Base-by-base conservation (phyloP, 2,113 vertebrate genomes). In the Salminus brasiliensis region DNA sequence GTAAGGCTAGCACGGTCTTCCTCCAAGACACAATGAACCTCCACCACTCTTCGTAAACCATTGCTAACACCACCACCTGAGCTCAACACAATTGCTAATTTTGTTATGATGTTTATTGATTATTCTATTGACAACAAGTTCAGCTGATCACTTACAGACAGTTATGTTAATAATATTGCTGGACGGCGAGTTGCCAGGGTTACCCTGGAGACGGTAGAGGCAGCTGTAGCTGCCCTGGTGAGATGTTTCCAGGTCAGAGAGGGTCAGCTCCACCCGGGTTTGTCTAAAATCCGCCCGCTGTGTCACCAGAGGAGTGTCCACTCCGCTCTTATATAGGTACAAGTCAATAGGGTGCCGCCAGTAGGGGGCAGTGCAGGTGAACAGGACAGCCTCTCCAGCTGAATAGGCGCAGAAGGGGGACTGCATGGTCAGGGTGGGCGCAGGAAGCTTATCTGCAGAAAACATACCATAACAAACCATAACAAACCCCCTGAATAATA, bases 211-310 rank as follows among this genome's bases (percentile, higher is more conserved):
- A 65, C 87, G 90, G 80, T 93, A 93, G 25, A 86, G 67, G 82
- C 93, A 94, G 65, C 88, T 91, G 79, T 93, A 94, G 84, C 90
- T 93, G 84, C 92, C 91, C 83, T 94, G 91, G 75, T 93, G 90
- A 41, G 86, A 87, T 3, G 82, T 83, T 76, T 93, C 90, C 45
- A 92, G 63, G 68, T 92, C 89, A 0, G 90, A 88, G 60, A 94
- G 76, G 0, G 87, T 92, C 72, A 94, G 84, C 78, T 91, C 91
- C 65, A 89, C 91, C 1, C 57, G 80, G 34, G 81, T 78, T 76
- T 92, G 91, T 36, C 83, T 82, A 45, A 87, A 87, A n/a, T 90
- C 91, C 0, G 87, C 89, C 55, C 89, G 83, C 86, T 92, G 90
- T 0, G 89, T 91, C 25, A 92, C 91, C 53, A 92, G 88, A 0